A percentile compares a stretch with the other conserved stretches of the same genome.
These are phyloP conservation scores for Venusia cambrica DNA, from an alignment of 2,888 invertebrate genomes.

Conservation along the genomic window DNA sequence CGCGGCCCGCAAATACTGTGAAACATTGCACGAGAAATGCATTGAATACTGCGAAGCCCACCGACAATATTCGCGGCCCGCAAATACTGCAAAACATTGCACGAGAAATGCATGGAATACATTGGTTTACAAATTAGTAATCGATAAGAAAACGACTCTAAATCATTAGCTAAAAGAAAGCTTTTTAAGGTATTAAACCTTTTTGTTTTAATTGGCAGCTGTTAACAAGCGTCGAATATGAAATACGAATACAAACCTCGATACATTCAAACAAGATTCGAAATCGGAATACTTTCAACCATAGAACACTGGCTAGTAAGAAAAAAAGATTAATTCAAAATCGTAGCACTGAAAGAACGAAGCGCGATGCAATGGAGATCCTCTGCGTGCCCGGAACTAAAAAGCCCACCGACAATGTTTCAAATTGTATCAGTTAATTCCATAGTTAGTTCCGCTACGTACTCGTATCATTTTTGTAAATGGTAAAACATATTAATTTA, in stretches of 20 bases:
- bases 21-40: constrained; percentile 67
- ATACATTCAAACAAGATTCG: constrained; percentile 3
- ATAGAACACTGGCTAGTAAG: constrained; percentile 27
- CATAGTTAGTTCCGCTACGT: too few relatives aligned
- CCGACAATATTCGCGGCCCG: constrained; percentile 39
- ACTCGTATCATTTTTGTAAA: too few relatives aligned
- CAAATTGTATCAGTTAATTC: too few relatives aligned
- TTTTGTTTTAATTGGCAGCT: too few relatives aligned
- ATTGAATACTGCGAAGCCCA: constrained; percentile 40
- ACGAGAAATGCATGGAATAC: constrained; percentile 51
- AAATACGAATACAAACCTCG: too few relatives aligned
- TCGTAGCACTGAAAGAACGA: constrained; percentile 52
- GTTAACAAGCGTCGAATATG: too few relatives aligned
- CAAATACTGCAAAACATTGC: constrained; percentile 75
- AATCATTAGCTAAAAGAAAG: too few relatives aligned
- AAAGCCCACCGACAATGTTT: too few relatives aligned
- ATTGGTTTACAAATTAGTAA: too few relatives aligned
- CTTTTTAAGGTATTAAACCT: too few relatives aligned
- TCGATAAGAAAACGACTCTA: too few relatives aligned
- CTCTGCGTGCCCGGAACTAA: constrained; percentile 94
- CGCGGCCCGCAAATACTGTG: constrained; percentile 66
- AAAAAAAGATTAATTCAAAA: constrained; percentile 13
- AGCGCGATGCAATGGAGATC: constrained; percentile 81
- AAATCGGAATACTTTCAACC: constrained; percentile 4
- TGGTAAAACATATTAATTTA: too few relatives aligned